Conservation (phyloP, 92 coral and sea anemone genomes). For the Meandrina meandrites region DNA sequence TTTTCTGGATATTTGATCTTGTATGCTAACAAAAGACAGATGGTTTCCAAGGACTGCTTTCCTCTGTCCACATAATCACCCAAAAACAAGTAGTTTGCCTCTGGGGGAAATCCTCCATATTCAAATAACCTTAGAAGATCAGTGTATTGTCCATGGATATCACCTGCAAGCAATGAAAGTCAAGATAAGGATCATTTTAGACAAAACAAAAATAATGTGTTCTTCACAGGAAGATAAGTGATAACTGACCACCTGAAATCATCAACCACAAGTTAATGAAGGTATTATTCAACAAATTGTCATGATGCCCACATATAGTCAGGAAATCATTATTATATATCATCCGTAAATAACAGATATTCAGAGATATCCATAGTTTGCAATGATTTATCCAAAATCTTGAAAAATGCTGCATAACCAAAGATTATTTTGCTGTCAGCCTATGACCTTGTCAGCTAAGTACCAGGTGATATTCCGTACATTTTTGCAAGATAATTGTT, state of each 20-base stretch:
- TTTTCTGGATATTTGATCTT: slow-evolving; percentile 99
- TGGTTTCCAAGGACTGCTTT: slow-evolving; percentile 97
- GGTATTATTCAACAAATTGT: too few species aligned
- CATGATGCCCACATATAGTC: too few species aligned
- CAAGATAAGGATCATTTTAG: not conserved
- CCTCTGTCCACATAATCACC: slow-evolving; percentile 99
- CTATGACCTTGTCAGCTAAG: too few species aligned
- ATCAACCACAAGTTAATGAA: not conserved
- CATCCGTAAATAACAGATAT: too few species aligned
- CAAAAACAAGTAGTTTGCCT: slow-evolving; percentile 95
- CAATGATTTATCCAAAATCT: too few species aligned
- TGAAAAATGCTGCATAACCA: too few species aligned
- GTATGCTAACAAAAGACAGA: slow-evolving; percentile 93
- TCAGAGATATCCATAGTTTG: too few species aligned
- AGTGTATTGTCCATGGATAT: slow-evolving; percentile 98
- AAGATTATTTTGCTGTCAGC: too few species aligned
- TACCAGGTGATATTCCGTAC: too few species aligned
- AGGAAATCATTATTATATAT: too few species aligned
- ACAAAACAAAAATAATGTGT: not conserved
- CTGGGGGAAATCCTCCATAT: slow-evolving; percentile 99
- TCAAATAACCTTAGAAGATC: slow-evolving; percentile 96
- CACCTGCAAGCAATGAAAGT: slow-evolving; percentile 62
- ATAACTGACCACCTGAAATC: not conserved
- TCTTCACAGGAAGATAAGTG: not conserved
- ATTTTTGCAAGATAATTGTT: too few species aligned